Evolutionary conservation across 2,797 vertebrate genomes (phyloP), one percentile per base, ranked within the genome.

Genomic region (Pseudotriccus pelzelni): DNA sequence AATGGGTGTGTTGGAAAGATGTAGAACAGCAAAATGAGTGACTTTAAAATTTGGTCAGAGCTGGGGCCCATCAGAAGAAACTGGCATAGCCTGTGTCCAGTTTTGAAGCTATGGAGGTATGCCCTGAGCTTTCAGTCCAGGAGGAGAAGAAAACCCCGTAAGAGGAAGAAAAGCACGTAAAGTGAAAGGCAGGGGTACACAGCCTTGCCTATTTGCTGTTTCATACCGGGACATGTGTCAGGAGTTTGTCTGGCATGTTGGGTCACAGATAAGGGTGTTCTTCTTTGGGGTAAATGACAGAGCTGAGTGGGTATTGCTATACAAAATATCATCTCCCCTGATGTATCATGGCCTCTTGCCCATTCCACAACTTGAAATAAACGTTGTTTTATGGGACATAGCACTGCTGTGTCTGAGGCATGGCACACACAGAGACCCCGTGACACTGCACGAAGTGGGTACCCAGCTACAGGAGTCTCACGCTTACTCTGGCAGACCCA

Each of bases 41-140:
- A 14, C 34, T 63, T 88, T 7, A 81, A 69, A 66, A 86, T 64
- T 19, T 47, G 24, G 46, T 66, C 36, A 86, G 50, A 66, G 39
- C 24, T 77, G 21, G 22, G 39, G 66, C 5, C 79, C 72, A 75
- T 46, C 53, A 73, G 58, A 89, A 89, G 36, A 72, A 68, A 66
- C 6, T 30, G 30, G 30, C 1, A 0, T 21, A 87, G 37, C 10
- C 23, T 14, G 8, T 0, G 3, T 18, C 17, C 43, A 62, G 14
- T 81, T 94, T 19, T 55, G 82, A 85, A 83, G 17, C 21, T 52
- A 49, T 49, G 56, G 12, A 49, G 70, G 36, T 20, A 80, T 68
- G 36, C 9, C 43, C 17, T 37, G 13, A 85, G 37, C 49, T 59
- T 75, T 88, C 63, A 36, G 39, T 53, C 77, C 43, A 73, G 46